phyloP scores from a whole-genome alignment of 2,888 invertebrate genomes.

The Dascillus cervinus region DNA sequence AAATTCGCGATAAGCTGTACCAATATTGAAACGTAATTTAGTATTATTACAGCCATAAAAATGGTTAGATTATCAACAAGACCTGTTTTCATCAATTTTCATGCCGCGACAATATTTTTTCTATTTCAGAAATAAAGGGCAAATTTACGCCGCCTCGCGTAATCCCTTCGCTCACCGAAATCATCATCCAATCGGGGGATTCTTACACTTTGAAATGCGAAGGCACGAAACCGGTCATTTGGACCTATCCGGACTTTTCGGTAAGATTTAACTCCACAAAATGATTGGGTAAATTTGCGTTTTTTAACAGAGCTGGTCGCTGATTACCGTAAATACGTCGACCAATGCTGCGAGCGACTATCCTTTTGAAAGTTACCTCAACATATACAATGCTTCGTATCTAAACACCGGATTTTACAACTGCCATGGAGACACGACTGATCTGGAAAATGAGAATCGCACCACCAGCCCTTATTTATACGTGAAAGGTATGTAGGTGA shows the following conservation, averaged over 20 bases:
- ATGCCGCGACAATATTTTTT: no score
- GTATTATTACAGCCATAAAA: no score
- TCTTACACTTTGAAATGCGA: conserved; percentile 43
- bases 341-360: conserved; percentile 21
- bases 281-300: background rate
- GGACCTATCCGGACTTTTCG: conserved; percentile 29
- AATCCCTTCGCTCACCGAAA: conserved; percentile 32
- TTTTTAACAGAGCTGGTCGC: conserved; percentile 8
- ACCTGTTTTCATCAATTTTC: no score
- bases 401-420: conserved; percentile 39
- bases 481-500: conserved; percentile 43
- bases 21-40: no score
- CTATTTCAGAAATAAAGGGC: background rate
- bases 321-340: conserved; percentile 12
- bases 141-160: conserved; percentile 8
- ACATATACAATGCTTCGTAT: conserved; percentile 33
- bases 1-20: no score
- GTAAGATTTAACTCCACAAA: no score
- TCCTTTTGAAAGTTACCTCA: conserved; percentile 43
- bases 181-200: conserved; percentile 31
- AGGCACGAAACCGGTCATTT: conserved; percentile 38
- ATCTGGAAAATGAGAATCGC: conserved; percentile 32
- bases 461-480: conserved; percentile 47
- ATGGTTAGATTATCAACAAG: no score
- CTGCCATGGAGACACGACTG: conserved; percentile 36